Evolutionary conservation across 2,888 invertebrate species (phyloP), one percentile per base, ranked within the genome.

Genomic region (Sinopyrophorus schimmeli): DNA sequence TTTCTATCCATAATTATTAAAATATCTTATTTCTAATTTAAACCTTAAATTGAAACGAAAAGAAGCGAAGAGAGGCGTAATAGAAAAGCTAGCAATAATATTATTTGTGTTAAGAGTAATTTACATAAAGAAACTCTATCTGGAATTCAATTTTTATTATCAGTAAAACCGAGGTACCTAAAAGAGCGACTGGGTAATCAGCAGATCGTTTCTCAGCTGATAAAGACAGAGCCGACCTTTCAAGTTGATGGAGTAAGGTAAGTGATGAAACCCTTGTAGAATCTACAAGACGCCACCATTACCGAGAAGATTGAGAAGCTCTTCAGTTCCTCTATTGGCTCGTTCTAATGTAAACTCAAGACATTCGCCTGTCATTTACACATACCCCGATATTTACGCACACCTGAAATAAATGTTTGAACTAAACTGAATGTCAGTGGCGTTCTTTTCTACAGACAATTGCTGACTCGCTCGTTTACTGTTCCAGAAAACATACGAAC

Each of bases 391-490:
- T 57, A 58, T 57, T 56, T 57, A 56, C 60, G 57, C 58, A 59
- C 56, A 60, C 59, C 56, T 57, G 56, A 57, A 59, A 57, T 56
- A 58, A 56, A 57, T 52, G 58, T 54, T 47, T 53, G 49, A 47
- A 43, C 37, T 21, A 43, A 43, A 48, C 41, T 12, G 51, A 39
- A 48, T 35, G 46, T 50, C 50, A 18, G 42, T 43, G 26, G 35
- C 27, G 41, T 44, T 21, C 30, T 34, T 41, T 52, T 53, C 55
- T 54, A 54, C 47, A 60, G 57, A 60, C 55, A 57, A 57, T 56
- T 55, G 58, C 60, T 60, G 60, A 60, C 49, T 55, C 49, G 54
- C 48, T 55, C 60, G 57, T 58, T 58, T 54, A 51, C 54, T 39
- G 49, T 52, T 48, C 46, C 53, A 55, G 50, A 46, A 53, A 57